These are phyloP conservation scores for Xenus cinereus DNA, from an alignment of 2,113 vertebrate genomes.

Conservation along the genomic window DNA sequence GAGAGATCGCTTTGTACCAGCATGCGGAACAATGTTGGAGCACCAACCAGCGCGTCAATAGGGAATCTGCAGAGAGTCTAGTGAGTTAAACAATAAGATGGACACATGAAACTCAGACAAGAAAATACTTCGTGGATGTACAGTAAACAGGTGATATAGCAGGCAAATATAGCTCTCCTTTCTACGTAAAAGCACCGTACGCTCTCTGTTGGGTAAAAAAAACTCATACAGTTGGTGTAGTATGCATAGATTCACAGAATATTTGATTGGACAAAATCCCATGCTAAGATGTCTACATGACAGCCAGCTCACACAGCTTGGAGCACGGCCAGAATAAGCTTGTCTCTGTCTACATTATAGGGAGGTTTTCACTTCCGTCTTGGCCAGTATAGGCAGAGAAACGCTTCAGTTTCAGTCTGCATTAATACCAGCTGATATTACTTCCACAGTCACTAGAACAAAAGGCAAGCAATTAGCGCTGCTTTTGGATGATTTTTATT, in stretches of 20 bases:
- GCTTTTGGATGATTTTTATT: neutral
- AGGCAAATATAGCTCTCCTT: neutral
- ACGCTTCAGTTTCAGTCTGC: neutral
- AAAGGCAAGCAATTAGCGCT: neutral
- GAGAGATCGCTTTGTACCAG: constrained; percentile 72
- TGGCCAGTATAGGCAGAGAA: neutral
- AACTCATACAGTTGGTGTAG: neutral
- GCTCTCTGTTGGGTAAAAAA: neutral
- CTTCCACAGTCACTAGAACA: neutral
- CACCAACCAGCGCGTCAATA: constrained; percentile 62
- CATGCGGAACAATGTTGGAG: constrained; percentile 77
- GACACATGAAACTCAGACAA: neutral
- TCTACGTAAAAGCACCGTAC: neutral
- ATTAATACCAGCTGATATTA: neutral
- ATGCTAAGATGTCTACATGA: neutral
- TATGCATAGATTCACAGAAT: neutral
- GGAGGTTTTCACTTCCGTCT: neutral
- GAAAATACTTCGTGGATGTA: neutral
- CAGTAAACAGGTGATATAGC: neutral
- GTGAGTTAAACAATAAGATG: neutral
- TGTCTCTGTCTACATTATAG: neutral
- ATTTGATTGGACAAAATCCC: neutral
- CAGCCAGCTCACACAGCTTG: neutral
- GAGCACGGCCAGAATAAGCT: neutral
- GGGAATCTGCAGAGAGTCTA: constrained; percentile 81